Evolutionary conservation across 2,888 invertebrate species (phyloP).

Genomic region (Oxystoma pomonae): DNA sequence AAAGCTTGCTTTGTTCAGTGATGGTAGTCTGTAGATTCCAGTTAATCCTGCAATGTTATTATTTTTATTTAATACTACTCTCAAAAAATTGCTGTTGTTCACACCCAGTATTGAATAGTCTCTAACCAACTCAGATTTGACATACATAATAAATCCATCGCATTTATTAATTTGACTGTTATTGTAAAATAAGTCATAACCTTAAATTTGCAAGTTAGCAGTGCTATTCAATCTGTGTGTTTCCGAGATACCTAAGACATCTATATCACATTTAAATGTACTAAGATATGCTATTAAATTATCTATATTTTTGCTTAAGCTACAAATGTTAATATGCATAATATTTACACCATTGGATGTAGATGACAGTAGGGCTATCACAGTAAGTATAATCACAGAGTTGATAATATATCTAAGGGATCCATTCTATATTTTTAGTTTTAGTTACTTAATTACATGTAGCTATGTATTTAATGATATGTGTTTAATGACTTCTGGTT

Average conservation of each 20-base stretch:
- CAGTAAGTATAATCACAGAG: no score
- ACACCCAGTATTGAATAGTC: neutral
- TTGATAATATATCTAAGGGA: neutral
- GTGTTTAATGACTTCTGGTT: neutral
- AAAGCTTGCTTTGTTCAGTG: neutral
- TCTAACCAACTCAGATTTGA: neutral
- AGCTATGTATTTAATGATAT: neutral
- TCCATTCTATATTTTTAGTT: neutral
- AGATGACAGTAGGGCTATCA: no score
- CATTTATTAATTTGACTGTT: neutral
- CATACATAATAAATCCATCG: slow-evolving; percentile 1
- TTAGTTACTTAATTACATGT: neutral
- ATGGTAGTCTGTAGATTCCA: neutral
- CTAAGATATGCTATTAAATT: neutral
- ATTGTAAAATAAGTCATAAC: slow-evolving; percentile 1
- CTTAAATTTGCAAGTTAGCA: neutral
- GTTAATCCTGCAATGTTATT: neutral
- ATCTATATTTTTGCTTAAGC: neutral
- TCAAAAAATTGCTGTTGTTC: neutral
- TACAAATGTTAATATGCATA: neutral
- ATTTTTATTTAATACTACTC: neutral
- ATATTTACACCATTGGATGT: neutral
- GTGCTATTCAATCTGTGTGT: neutral
- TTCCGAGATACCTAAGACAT: neutral
- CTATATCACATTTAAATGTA: neutral